Base-by-base conservation (phyloP, 2,888 invertebrate species). In the Erebia palarica region DNA sequence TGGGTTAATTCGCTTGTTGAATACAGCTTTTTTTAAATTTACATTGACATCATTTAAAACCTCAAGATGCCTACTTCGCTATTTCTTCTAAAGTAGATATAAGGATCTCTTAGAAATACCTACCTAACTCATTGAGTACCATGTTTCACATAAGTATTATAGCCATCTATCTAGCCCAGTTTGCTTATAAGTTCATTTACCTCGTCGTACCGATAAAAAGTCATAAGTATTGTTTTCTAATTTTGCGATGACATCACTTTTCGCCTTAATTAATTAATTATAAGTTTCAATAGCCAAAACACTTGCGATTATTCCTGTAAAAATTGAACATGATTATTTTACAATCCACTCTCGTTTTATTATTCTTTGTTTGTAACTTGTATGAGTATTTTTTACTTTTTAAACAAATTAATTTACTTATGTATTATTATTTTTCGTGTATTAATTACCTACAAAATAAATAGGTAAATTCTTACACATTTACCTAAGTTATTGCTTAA, bases 1-100 rank as follows among this genome's bases (percentile, higher is more conserved):
- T 61, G 57, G 51, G 63, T 66, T 53, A 64, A 63, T 53, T 72
- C 65, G 64, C 60, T 59, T 64, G 59, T 69, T 71, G 55, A 21
- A n/a, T 14, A 18, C 8, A 18, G 0, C 44, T 55, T 51, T 42
- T 53, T 65, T 65, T 16, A 36, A 42, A 16, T 55, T 55, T 55
- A 8, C 69, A 68, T 70, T 70, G 61, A 73, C 68, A 70, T 65
- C 10, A 55, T n/a, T 63, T 42, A 9, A 14, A 51, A 53, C 5
- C 4, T 49, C 16, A 36, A 36, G 65, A 65, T 65, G 36, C n/a
- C 36, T 8, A 55, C 49, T 14, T 14, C 8, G 18, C 55, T 55
- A 51, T 18, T 9, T 21, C 5, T 9, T 57, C 21, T 27, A 27
- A 27, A 21, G 21, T n/a, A n/a, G n/a, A n/a, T 3, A 13, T 3